These are phyloP conservation scores for Epizoanthus fatuus DNA, from an alignment of 92 coral and sea anemone species.

Conservation along the genomic window DNA sequence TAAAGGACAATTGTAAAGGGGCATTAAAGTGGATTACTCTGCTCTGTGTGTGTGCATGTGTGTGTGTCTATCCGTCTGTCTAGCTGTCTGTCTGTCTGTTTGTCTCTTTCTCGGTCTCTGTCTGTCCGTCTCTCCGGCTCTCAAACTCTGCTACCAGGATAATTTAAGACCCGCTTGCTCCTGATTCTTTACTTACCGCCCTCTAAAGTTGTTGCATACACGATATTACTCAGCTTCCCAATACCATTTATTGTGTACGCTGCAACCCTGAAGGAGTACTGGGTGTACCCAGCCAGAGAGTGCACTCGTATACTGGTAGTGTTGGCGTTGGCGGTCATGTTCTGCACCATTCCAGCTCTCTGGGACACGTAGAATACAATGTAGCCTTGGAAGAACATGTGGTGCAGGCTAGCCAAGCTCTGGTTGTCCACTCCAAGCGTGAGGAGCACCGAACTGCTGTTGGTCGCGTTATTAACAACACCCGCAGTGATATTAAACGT, in stretches of 20 bases:
- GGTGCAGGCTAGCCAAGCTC: not conserved
- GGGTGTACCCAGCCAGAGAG: not conserved
- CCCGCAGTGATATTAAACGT: not conserved
- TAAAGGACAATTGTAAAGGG: no score
- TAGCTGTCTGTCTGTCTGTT: no score
- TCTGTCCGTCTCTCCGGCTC: no score
- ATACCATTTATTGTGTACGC: not conserved
- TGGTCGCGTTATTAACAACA: constrained; percentile 8
- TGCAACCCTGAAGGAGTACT: constrained; percentile 9
- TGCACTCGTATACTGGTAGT: not conserved
- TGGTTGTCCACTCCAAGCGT: not conserved
- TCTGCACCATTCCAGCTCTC: constrained; percentile 16
- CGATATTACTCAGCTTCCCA: constrained; percentile 11
- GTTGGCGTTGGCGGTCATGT: constrained; percentile 2
- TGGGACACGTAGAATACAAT: not conserved
- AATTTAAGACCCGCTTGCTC: no score
- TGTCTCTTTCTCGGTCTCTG: no score
- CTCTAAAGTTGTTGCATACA: constrained; percentile 13
- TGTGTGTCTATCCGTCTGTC: no score
- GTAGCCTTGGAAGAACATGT: constrained; percentile 34
- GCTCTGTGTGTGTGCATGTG: no score
- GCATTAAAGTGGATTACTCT: no score
- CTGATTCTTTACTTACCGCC: constrained; percentile 7
- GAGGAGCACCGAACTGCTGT: constrained; percentile 1
- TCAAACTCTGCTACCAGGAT: no score